phyloP scores from a whole-genome alignment of 2,797 vertebrate genomes.

The Sphenodon punctatus region DNA sequence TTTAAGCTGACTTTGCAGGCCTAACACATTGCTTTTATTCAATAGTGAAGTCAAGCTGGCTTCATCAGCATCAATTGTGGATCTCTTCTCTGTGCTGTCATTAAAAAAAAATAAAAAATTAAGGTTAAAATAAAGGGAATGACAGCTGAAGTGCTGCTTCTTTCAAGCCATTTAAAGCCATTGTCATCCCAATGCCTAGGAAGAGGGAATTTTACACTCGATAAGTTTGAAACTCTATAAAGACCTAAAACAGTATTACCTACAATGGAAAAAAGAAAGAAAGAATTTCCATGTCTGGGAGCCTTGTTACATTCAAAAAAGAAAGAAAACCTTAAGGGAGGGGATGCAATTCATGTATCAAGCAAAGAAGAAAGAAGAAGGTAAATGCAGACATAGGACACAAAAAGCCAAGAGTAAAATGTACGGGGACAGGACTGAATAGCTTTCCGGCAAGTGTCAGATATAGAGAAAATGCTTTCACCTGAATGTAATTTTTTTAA shows the following conservation, averaged over 20 bases:
- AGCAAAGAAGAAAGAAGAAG: background rate
- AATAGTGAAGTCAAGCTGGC: background rate
- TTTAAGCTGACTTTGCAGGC: too few species aligned
- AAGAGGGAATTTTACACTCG: too few species aligned
- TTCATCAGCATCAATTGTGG: too few species aligned
- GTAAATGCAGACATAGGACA: background rate
- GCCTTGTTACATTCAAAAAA: background rate
- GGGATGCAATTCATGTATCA: background rate
- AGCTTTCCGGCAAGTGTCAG: background rate
- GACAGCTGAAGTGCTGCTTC: too few species aligned
- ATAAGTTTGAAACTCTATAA: too few species aligned
- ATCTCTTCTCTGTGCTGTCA: too few species aligned
- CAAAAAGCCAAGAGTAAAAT: background rate
- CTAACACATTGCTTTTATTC: too few species aligned
- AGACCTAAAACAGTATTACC: too few species aligned
- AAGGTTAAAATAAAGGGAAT: too few species aligned
- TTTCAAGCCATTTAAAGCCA: too few species aligned
- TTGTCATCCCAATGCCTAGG: too few species aligned
- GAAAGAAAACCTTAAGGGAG: background rate
- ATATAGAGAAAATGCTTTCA: background rate
- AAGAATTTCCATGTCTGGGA: background rate
- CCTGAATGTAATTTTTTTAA: background rate
- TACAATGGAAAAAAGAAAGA: background rate
- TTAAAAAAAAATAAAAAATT: too few species aligned
- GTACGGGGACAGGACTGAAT: background rate